A percentile compares a stretch with the other conserved stretches of the same genome.
Evolutionary conservation across 2,113 vertebrate genomes (phyloP).

Genomic region (Ovibos moschatus): DNA sequence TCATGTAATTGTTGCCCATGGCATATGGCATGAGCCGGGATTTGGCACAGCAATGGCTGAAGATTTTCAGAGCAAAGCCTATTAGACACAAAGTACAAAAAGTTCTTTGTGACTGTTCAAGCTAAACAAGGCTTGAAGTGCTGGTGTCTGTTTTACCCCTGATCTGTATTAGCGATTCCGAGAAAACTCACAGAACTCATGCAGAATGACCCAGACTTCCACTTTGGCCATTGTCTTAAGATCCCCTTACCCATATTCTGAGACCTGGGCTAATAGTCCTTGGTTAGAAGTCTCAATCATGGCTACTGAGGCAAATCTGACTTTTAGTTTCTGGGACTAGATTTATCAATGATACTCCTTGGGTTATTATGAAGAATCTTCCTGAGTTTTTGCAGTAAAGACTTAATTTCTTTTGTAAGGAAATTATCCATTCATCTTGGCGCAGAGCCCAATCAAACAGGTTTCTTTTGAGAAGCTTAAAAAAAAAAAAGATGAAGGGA

Average conservation of each 20-base stretch:
- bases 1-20: slow-evolving; percentile 43
- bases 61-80: slow-evolving; percentile 75
- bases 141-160: slow-evolving; percentile 41
- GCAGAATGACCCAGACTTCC: slow-evolving; percentile 11
- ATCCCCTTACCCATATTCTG: not conserved
- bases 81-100: slow-evolving; percentile 65
- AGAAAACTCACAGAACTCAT: slow-evolving; percentile 39
- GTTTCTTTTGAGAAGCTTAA: not conserved
- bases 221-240: not conserved
- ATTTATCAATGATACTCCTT: slow-evolving; percentile 1
- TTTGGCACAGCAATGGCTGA: slow-evolving; percentile 38
- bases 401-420: not conserved
- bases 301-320: not conserved
- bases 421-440: not conserved
- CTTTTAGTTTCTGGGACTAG: slow-evolving; percentile 6
- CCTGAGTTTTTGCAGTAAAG: slow-evolving; percentile 13
- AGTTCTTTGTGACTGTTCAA: slow-evolving; percentile 72
- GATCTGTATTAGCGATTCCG: slow-evolving; percentile 47
- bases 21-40: slow-evolving; percentile 2
- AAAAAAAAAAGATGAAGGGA: not conserved
- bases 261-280: slow-evolving; percentile 33
- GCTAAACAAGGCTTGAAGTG: slow-evolving; percentile 67
- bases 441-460: slow-evolving; percentile 22
- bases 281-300: not conserved
- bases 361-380: not conserved